phyloP scores from a whole-genome alignment of 2,797 vertebrate genomes.

The Hippoglossus hippoglossus region DNA sequence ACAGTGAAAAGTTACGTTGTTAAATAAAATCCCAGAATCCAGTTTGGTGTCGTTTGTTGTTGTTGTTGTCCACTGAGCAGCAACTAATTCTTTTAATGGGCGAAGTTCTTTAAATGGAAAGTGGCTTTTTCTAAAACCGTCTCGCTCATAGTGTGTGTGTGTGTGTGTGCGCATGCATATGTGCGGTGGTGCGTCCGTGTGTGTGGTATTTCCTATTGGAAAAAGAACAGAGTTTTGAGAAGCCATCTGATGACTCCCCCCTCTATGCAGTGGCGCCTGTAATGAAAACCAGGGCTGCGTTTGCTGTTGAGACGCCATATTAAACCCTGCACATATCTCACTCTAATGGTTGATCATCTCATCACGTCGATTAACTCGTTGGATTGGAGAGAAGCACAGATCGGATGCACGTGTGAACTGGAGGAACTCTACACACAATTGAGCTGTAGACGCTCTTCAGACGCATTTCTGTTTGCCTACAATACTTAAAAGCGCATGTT shows the following conservation, averaged over 20 bases:
- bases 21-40: conserved; percentile 4
- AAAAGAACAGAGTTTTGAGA: conserved; percentile 77
- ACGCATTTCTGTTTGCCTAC: neutral
- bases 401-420: conserved; percentile 2
- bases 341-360: conserved; percentile 43
- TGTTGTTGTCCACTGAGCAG: conserved; percentile 34
- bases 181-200: conserved; percentile 38
- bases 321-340: conserved; percentile 58
- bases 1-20: conserved; percentile 3
- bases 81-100: conserved; percentile 33
- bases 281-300: conserved; percentile 78
- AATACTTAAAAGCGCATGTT: neutral
- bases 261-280: conserved; percentile 75
- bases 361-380: conserved; percentile 19
- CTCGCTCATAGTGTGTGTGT: conserved; percentile 48
- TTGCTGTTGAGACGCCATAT: conserved; percentile 59
- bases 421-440: neutral
- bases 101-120: conserved; percentile 55
- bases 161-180: conserved; percentile 51
- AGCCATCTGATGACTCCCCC: conserved; percentile 72
- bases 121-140: conserved; percentile 32
- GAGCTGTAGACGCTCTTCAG: neutral
- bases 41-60: conserved; percentile 13
- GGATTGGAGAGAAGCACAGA: neutral
- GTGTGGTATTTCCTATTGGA: conserved; percentile 81